Evolutionary conservation across 2,888 invertebrate species (phyloP).

Genomic region (Trissoscelio sp.): DNA sequence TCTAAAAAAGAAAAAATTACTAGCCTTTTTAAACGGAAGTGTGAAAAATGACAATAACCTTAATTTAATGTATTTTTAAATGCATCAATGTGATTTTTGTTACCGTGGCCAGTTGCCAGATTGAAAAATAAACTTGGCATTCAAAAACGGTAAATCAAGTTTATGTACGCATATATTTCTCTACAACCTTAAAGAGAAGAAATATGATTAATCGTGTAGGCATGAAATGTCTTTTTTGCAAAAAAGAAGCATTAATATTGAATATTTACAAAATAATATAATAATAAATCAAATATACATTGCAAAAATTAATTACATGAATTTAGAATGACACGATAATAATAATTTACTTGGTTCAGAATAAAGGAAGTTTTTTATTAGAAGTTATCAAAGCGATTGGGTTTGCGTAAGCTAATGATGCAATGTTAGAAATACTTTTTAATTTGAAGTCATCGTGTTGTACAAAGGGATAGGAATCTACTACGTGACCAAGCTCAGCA

Average conservation of each 20-base stretch:
- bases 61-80: conserved; percentile 44
- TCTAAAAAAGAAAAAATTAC: too few species aligned
- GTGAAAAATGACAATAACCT: conserved; percentile 31
- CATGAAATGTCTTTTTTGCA: not conserved
- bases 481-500: conserved; percentile 12
- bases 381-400: not conserved
- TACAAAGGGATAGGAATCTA: conserved; percentile 6
- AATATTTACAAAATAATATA: too few species aligned
- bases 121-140: conserved; percentile 30
- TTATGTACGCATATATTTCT: conserved; percentile 4
- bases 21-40: too few species aligned
- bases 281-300: too few species aligned
- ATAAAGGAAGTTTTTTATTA: conserved; percentile 15
- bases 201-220: not conserved
- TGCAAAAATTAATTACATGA: too few species aligned
- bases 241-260: not conserved
- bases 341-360: not conserved
- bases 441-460: conserved; percentile 14
- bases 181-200: conserved; percentile 5
- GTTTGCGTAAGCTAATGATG: conserved; percentile 19
- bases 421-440: conserved; percentile 23
- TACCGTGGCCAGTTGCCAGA: conserved; percentile 29
- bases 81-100: conserved; percentile 22
- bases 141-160: conserved; percentile 33
- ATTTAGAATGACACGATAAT: not conserved